Base-by-base conservation (phyloP, 2,113 vertebrate genomes). In the Syngnathoides biaculeatus region DNA sequence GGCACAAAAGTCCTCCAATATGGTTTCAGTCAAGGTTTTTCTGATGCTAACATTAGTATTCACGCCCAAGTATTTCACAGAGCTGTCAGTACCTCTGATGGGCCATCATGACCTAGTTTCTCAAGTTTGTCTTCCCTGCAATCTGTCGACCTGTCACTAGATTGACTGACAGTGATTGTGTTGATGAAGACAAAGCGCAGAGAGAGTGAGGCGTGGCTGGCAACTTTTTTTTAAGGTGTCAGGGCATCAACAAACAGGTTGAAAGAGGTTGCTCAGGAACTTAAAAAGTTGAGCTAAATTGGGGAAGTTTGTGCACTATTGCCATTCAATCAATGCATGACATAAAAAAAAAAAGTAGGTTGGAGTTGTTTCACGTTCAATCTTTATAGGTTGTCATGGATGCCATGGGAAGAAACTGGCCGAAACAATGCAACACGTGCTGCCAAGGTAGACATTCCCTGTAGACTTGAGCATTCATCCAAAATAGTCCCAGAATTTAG, bases 61-160 rank as follows among this genome's bases (percentile, higher is more conserved):
- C 79, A 68, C 71, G 78, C 84, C 79, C 74, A 85, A 84, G 71
- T 81, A 77, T 86, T 83, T 83, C 76, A 70, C 79, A 63, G 80
- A 72, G 81, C 84, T 85, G 87, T 87, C 84, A 84, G 79, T 81
- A 69, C 79, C 73, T 84, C 86, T 71, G 83, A 86, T 79, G 71
- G 59, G 66, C 88, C 81, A 86, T 87, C 83, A 72, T 86, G 78
- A 87, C 85, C 87, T 83, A 87, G 69, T 89, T 89, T 85, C 57
- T 72, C 45, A 69, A 38, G 67, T 35, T 62, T 40, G 76, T 75
- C 80, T 84, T 69, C 81, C 70, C 30, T 65, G 72, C 78, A 78
- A 75, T 56, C 75, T 82, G 85, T 72, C 77, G 74, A 81, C 75
- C 68, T 77, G 75, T 84, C 81, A 74, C 75, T 69, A 59, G 68